Base-by-base conservation (phyloP, 2,113 vertebrate genomes). In the Calyptomena viridis region DNA sequence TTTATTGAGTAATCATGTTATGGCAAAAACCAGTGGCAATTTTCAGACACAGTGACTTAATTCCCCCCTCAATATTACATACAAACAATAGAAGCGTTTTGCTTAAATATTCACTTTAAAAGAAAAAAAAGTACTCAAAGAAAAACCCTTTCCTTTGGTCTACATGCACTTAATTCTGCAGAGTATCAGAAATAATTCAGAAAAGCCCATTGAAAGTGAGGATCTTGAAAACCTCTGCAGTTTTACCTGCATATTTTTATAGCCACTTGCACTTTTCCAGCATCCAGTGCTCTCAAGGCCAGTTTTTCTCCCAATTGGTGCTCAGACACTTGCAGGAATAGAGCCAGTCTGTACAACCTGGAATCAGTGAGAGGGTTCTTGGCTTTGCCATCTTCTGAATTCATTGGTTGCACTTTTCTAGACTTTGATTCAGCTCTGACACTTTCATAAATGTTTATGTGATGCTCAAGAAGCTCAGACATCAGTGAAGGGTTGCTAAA, bases 241-340 rank as follows among this genome's bases (percentile, higher is more conserved):
- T 39, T 94, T 96, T 85, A 99, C 99, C 99, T 98, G 98, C 99
- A 99, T 62, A 98, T 99, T 76, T 97, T 97, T 46, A 99, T 79
- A 5, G 98, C 98, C 13, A 98, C 98, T 87, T 98, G 97, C 58
- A 99, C 97, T 35, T 98, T 98, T 25, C 99, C 98, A 12, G 97
- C 96, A 21, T 95, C 94, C 55, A 99, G 93, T 31, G 98, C 98
- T 79, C 98, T 98, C 84, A 98, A 83, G 21, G 98, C 98, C 94
- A 99, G 92, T 87, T 98, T 98, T 8, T 98, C 98, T 96, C 98
- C 99, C 74, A 99, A 97, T 49, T 99, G 98, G 60, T 98, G 98
- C 27, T 98, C 97, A 0, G 98, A 98, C 82, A 96, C 94, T 87
- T 98, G 98, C 73, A 99, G 98, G 86, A 98, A 98, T 49, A 97